These are phyloP conservation scores for Pycnonotus jocosus DNA, from an alignment of 2,113 vertebrate genomes.

Conservation along the genomic window DNA sequence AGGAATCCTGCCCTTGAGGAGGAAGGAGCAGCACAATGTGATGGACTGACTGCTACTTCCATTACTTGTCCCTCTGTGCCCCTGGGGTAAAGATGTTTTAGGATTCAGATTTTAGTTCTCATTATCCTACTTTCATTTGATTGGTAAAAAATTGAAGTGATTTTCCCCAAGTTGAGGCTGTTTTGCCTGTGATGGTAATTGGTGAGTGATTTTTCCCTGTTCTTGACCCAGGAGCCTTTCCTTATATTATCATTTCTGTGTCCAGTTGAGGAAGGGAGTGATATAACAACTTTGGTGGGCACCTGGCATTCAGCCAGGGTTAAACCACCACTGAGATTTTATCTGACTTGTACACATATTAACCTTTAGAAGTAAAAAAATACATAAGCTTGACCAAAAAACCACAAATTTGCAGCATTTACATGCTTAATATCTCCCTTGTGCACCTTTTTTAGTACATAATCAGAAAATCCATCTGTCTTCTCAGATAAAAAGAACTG, in stretches of 20 bases:
- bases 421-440: background rate
- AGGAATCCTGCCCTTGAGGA: background rate
- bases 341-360: background rate
- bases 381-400: background rate
- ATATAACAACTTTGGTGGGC: background rate
- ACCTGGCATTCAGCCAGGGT: background rate
- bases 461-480: background rate
- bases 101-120: background rate
- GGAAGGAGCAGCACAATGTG: background rate
- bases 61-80: background rate
- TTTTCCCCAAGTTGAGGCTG: background rate
- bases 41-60: background rate
- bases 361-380: background rate
- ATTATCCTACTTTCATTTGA: background rate
- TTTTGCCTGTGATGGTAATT: rapidly evolving
- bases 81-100: background rate
- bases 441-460: background rate
- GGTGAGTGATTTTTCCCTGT: background rate
- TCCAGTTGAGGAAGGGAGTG: background rate
- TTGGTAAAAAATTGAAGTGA: background rate
- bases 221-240: background rate
- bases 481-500: background rate
- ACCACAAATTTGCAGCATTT: background rate
- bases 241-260: background rate
- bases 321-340: background rate